Conservation (phyloP, 2,888 invertebrate genomes). For the Agelastica alni region DNA sequence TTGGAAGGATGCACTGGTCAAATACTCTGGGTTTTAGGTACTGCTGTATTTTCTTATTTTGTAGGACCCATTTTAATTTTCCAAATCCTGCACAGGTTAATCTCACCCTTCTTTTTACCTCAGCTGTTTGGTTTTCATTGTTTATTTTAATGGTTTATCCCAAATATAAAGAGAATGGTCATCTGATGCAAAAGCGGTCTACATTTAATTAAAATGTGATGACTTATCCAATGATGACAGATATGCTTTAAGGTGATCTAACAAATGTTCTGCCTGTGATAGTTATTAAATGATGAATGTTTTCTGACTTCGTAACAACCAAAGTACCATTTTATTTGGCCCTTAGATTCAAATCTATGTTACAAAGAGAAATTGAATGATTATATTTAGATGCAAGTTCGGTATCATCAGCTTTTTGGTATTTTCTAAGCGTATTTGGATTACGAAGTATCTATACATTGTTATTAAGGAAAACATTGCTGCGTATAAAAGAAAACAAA, state of each 20-base stretch:
- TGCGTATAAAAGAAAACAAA: conserved; percentile 91
- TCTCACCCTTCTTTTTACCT: too few species aligned
- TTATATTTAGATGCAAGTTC: conserved; percentile 96
- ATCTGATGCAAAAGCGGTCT: conserved; percentile 88
- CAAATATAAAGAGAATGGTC: conserved; percentile 94
- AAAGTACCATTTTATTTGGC: conserved; percentile 99
- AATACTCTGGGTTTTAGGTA: too few species aligned
- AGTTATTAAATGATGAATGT: conserved; percentile 99
- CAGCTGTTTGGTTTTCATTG: too few species aligned
- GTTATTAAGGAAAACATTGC: conserved; percentile 97
- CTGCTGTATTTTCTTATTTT: too few species aligned
- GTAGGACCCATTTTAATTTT: too few species aligned
- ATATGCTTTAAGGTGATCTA: conserved; percentile 98
- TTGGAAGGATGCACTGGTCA: too few species aligned
- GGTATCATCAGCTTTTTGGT: conserved; percentile 99
- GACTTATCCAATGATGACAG: conserved; percentile 97
- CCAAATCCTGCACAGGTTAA: too few species aligned
- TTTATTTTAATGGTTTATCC: too few species aligned
- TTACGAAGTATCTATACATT: conserved; percentile 95
- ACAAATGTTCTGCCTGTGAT: conserved; percentile 99
- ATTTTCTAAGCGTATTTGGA: conserved; percentile 99
- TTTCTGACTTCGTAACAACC: conserved; percentile 99
- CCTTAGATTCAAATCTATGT: conserved; percentile 97
- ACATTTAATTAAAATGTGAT: conserved; percentile 89
- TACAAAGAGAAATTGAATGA: conserved; percentile 96